Base-by-base conservation (phyloP, 2,797 vertebrate genomes). In the Melanotaenia pygmaea region DNA sequence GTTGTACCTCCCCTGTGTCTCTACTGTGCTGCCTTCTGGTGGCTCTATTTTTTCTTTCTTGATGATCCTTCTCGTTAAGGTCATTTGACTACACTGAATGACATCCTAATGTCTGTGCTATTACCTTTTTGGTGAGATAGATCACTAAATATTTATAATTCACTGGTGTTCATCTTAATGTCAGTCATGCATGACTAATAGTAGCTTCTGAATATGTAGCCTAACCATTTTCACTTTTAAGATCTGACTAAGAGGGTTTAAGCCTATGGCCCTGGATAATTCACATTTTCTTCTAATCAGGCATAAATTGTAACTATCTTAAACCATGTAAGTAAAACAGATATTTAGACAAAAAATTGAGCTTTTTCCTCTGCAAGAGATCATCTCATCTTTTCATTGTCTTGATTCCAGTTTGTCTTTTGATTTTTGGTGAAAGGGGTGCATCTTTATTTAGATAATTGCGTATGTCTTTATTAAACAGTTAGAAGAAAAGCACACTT, bases 51-150 rank as follows among this genome's bases (percentile, higher is more conserved):
- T 9, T 37, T 58, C 34, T 24, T 45, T 35, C 5, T 40, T 5
- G 0, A 12, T 53, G 13, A n/a, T 2, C 58, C 18, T 40, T 59
- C 26, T 53, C 16, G 45, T 32, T 47, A n/a, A 38, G 38, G 0
- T n/a, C 28, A 11, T 60, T 40, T 57, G 20, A 70, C 20, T 22
- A 47, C n/a, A 45, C 20, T 50, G 20, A 22, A n/a, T n/a, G 47
- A 18, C 16, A 50, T 50, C 47, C 35, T 37, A 37, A 34, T 34
- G 32, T 34, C 32, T 34, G 32, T 34, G 32, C 32, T 34, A 34
- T 34, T 34, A 34, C 7, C 8, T 34, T 34, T 34, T 34, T 16
- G 30, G 20, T 18, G 9, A 45, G 50, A 38, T 24, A 4, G 35
- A 64, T 51, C 51, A 14, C 43, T 45, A 28, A 22, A 51, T 14